phyloP scores from a whole-genome alignment of 2,888 invertebrate species.

The Andrena hattorfiana region DNA sequence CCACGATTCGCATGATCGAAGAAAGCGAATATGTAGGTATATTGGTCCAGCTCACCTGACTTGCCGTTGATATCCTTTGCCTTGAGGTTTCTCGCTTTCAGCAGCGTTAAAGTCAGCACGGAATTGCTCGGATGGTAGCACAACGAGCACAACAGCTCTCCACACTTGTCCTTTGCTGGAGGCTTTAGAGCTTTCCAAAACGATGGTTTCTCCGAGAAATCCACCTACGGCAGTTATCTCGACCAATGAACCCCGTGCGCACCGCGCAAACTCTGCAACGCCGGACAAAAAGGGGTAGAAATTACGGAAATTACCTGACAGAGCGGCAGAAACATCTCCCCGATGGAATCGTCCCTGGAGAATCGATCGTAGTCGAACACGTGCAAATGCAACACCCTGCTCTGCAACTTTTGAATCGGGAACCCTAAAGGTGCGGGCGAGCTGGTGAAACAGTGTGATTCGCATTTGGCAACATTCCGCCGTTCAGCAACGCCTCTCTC shows the following conservation, averaged over 20 bases:
- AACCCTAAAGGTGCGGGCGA: conserved; percentile 87
- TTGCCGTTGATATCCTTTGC: conserved; percentile 98
- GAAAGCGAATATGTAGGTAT: not conserved
- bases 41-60: conserved; percentile 88
- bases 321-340: conserved; percentile 95
- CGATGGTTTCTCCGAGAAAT: conserved; percentile 96
- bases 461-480: not conserved
- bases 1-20: too few species aligned
- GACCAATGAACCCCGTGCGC: too few species aligned
- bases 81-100: conserved; percentile 97
- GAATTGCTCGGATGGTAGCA: conserved; percentile 99
- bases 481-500: too few species aligned
- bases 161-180: conserved; percentile 96
- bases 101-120: conserved; percentile 94
- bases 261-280: too few species aligned
- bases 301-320: conserved; percentile 89
- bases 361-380: conserved; percentile 98
- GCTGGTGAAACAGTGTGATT: not conserved
- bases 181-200: conserved; percentile 97
- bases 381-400: conserved; percentile 95
- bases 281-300: not conserved
- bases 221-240: conserved; percentile 88
- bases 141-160: conserved; percentile 95
- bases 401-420: conserved; percentile 96
- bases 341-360: conserved; percentile 97